These are phyloP conservation scores for Rutilus rutilus DNA, from an alignment of 2,113 vertebrate species.

Conservation along the genomic window DNA sequence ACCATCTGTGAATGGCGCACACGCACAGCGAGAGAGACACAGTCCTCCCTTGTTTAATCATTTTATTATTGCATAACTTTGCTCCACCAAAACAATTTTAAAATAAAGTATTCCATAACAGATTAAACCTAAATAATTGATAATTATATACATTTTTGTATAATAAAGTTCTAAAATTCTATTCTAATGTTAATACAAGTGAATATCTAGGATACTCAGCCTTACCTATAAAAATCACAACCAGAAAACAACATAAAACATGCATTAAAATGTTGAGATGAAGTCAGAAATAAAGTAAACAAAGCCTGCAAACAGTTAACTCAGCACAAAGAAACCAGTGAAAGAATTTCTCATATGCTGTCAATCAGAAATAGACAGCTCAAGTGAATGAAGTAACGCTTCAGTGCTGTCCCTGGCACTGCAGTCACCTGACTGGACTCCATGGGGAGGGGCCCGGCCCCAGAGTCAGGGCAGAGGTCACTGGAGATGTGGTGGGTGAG, in stretches of 20 bases:
- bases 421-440: slow-evolving; percentile 37
- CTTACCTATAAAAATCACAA: neutral
- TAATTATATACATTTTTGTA: too few relatives aligned
- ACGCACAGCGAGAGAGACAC: too few relatives aligned
- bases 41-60: too few relatives aligned
- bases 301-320: neutral
- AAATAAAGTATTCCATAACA: too few relatives aligned
- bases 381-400: neutral
- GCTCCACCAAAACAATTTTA: too few relatives aligned
- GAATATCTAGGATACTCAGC: too few relatives aligned
- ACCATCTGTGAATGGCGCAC: too few relatives aligned
- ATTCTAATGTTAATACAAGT: too few relatives aligned
- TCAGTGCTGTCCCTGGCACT: slow-evolving; percentile 31
- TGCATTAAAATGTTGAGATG: neutral
- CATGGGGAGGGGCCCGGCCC: slow-evolving; percentile 45
- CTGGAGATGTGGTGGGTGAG: slow-evolving; percentile 44
- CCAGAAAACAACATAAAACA: neutral
- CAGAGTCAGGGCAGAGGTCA: slow-evolving; percentile 63
- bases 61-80: too few relatives aligned
- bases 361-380: slow-evolving; percentile 19
- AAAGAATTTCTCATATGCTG: neutral
- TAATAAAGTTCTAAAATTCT: too few relatives aligned
- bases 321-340: neutral
- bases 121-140: too few relatives aligned
- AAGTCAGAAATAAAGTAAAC: neutral